Conservation (phyloP, 2,797 vertebrate genomes). For the Agapornis canus region DNA sequence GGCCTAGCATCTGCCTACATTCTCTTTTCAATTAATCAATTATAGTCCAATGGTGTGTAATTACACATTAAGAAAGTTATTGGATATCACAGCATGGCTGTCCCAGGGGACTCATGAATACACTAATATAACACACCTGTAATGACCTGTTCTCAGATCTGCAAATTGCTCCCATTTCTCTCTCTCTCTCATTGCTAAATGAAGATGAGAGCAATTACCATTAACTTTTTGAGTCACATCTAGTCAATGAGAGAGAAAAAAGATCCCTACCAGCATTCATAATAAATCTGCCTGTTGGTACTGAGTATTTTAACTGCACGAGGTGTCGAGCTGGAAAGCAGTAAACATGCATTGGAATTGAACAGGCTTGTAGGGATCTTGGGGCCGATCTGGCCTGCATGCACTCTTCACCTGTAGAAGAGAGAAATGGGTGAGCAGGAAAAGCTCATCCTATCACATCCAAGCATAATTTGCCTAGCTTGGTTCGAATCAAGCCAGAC, state of each 20-base stretch:
- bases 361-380: background rate
- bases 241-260: constrained; percentile 71
- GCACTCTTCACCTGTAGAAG: background rate
- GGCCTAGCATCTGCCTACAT: constrained; percentile 81
- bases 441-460: constrained; percentile 55
- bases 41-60: constrained; percentile 80
- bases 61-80: constrained; percentile 84
- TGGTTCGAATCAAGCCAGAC: constrained; percentile 64
- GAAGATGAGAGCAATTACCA: constrained; percentile 78
- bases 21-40: constrained; percentile 86
- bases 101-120: constrained; percentile 79
- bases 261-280: constrained; percentile 47
- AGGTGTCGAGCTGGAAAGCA: background rate
- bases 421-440: constrained; percentile 43
- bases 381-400: background rate
- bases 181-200: constrained; percentile 72
- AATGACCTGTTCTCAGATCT: constrained; percentile 77
- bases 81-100: constrained; percentile 77
- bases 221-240: constrained; percentile 78
- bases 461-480: constrained; percentile 54
- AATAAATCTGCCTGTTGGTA: constrained; percentile 64
- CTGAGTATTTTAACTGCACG: background rate
- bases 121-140: constrained; percentile 81
- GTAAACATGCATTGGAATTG: background rate
- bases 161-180: constrained; percentile 78